Evolutionary conservation across 2,113 vertebrate species (phyloP).

Genomic region (Ploceus nigricollis): DNA sequence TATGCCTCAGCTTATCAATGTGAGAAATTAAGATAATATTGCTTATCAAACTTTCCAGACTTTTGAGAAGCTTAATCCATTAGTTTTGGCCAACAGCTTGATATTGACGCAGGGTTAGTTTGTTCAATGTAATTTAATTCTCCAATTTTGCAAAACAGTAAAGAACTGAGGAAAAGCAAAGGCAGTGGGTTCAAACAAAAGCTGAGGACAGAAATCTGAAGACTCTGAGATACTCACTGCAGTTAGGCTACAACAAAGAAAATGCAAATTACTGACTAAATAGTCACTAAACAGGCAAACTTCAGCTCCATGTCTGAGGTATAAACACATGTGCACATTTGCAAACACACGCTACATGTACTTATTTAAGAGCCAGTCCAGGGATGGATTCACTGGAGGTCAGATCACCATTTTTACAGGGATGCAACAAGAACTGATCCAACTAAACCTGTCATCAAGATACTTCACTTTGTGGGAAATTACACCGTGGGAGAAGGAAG

Average conservation of each 20-base stretch:
- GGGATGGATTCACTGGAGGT: background rate
- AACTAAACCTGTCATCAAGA: background rate
- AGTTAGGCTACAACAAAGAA: background rate
- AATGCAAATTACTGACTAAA: background rate
- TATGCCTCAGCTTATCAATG: background rate
- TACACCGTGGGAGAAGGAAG: background rate
- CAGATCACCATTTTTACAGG: background rate
- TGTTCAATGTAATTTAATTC: background rate
- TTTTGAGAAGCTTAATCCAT: background rate
- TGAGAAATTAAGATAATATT: background rate
- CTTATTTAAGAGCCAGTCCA: background rate
- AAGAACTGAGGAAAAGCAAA: background rate
- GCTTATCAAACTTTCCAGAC: background rate
- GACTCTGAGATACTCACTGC: background rate
- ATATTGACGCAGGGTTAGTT: accelerated
- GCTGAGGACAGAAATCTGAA: background rate
- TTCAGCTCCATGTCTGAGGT: background rate
- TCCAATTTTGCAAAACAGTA: background rate
- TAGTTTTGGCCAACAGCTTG: background rate
- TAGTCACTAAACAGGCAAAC: background rate
- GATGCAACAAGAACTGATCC: background rate
- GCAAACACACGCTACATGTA: accelerated
- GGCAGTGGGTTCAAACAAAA: background rate
- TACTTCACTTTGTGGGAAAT: background rate
- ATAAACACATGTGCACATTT: accelerated